A percentile compares a stretch with the other conserved stretches of the same genome.
phyloP scores from a whole-genome alignment of 2,797 vertebrate genomes.

The Melanotaenia parkinsoni region DNA sequence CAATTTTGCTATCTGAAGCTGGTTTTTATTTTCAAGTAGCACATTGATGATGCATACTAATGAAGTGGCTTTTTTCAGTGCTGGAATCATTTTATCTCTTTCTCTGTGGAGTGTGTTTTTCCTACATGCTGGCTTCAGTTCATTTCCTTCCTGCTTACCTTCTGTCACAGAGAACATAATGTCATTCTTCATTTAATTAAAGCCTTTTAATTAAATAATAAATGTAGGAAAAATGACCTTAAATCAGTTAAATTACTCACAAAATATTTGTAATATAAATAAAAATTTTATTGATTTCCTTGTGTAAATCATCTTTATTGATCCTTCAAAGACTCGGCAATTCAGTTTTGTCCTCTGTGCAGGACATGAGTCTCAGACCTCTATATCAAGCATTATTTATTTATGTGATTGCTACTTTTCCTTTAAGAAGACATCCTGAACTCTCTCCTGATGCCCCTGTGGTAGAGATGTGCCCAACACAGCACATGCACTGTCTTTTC shows the following conservation, averaged over 20 bases:
- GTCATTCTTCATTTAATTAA: neutral
- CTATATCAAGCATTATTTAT: no score
- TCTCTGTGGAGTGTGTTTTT: conserved; percentile 38
- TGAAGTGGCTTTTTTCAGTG: neutral
- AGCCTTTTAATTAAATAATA: neutral
- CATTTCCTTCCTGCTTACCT: conserved; percentile 39
- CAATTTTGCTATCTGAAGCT: neutral
- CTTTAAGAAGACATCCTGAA: no score
- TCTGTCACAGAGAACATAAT: conserved; percentile 19
- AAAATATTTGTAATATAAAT: neutral
- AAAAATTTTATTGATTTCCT: neutral
- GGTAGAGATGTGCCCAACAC: no score
- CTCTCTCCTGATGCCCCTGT: no score
- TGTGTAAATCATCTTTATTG: neutral
- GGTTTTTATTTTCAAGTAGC: neutral
- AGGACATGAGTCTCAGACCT: no score
- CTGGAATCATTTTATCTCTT: conserved; percentile 16
- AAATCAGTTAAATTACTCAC: neutral
- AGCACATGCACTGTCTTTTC: no score
- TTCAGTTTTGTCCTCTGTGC: no score
- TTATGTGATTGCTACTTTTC: no score
- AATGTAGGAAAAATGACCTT: neutral
- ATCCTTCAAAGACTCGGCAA: no score
- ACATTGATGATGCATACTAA: neutral
- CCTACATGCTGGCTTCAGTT: conserved; percentile 16